Conservation (phyloP, 2,797 vertebrate species). For the Cetoscarus ocellatus region DNA sequence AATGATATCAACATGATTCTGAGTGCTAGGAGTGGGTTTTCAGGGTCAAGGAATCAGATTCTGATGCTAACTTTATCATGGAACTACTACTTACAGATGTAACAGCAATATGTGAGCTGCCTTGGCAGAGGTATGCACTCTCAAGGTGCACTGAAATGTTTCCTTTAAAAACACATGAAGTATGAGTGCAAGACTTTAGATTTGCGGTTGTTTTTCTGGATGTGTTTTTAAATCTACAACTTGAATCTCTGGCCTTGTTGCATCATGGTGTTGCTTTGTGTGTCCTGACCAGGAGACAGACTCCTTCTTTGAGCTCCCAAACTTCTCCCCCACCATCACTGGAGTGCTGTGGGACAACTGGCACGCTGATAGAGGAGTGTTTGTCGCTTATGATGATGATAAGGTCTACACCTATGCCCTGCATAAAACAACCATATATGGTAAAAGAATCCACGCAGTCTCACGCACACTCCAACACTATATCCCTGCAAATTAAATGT, state of each 20-base stretch:
- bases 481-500: neutral
- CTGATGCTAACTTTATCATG: too few species aligned
- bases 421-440: constrained; percentile 94
- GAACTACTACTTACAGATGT: too few species aligned
- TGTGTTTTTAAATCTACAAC: too few species aligned
- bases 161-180: too few species aligned
- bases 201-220: too few species aligned
- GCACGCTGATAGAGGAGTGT: constrained; percentile 92
- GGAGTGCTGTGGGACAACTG: constrained; percentile 97
- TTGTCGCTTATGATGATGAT: constrained; percentile 94
- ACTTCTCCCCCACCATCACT: constrained; percentile 94
- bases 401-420: constrained; percentile 94
- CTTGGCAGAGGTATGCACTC: too few species aligned
- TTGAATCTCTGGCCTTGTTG: neutral
- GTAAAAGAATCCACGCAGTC: constrained; percentile 73
- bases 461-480: constrained; percentile 1
- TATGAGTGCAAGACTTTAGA: too few species aligned
- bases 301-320: constrained; percentile 90
- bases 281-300: constrained; percentile 85
- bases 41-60: too few species aligned
- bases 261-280: neutral
- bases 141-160: too few species aligned
- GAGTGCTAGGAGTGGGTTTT: too few species aligned
- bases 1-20: too few species aligned
- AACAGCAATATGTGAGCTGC: too few species aligned